Evolutionary conservation across 2,797 vertebrate genomes (phyloP), one percentile per base, ranked within the genome.

Genomic region (Arremon brunneinucha): DNA sequence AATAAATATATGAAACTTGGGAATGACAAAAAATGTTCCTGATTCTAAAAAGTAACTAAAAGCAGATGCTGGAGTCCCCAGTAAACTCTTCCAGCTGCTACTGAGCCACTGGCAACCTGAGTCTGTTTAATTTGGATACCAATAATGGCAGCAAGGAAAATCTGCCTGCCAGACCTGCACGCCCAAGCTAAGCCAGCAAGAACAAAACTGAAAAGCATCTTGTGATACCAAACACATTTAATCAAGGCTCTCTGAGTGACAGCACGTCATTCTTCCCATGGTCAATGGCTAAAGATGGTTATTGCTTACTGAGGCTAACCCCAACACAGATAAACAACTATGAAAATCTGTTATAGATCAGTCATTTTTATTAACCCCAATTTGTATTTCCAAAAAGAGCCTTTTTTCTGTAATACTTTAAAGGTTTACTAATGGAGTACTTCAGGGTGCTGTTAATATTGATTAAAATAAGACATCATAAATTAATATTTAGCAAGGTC

Each of bases 41-140:
- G 88, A 96, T 96, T 97, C 93, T 52, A 96, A 97, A 76, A 96
- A 96, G 63, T 95, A 97, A 97, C 89, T 95, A 87, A 97, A 97
- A 97, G 76, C 97, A 97, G 96, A 97, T 97, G 96, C 87, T 94
- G 77, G 79, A 82, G 69, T 92, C 76, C 84, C 94, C 89, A 96
- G 75, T 95, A 97, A 98, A 97, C 53, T 91, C 93, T 97, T 97
- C 96, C 97, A 97, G 97, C 97, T 97, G 97, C 97, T 96, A 96
- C 97, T 86, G 95, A 96, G 96, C 91, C 91, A 90, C 83, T 97
- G 94, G 95, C 96, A 97, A 97, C 89, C 89, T 70, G 43, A 94
- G 63, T 86, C 87, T 97, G 76, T 97, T 97, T 96, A 87, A 97
- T 96, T 95, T 98, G 97, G 96, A 97, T 93, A 93, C 87, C 84